Conservation (phyloP, 2,797 vertebrate species). For the Monodelphis domestica region DNA sequence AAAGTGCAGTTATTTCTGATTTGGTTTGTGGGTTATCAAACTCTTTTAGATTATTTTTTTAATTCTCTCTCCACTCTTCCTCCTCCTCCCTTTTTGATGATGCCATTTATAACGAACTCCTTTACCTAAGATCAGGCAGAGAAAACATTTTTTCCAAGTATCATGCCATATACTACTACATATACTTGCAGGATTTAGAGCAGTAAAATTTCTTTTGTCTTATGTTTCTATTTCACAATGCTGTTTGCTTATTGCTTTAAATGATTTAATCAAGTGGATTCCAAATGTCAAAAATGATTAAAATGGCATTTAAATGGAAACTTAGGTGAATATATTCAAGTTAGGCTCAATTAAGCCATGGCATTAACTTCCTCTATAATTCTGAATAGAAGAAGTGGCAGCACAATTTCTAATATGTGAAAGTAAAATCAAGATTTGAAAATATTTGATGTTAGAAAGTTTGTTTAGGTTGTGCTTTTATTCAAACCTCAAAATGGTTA, state of each 20-base stretch:
- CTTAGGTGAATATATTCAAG: not conserved
- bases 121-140: slow-evolving; percentile 10
- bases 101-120: not conserved
- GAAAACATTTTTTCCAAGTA: slow-evolving; percentile 5
- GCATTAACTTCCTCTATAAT: slow-evolving; percentile 26
- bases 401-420: not conserved
- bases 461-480: not conserved
- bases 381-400: slow-evolving; percentile 26
- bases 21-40: not conserved
- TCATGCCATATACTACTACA: not conserved
- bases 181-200: slow-evolving; percentile 4
- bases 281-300: slow-evolving; percentile 38
- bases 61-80: not conserved
- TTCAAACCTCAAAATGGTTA: not conserved
- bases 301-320: slow-evolving; percentile 33
- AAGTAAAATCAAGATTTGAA: slow-evolving; percentile 9
- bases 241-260: slow-evolving; percentile 49
- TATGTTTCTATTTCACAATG: slow-evolving; percentile 17
- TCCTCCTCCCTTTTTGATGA: not conserved
- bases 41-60: not conserved
- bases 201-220: not conserved
- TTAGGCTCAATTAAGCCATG: slow-evolving; percentile 43
- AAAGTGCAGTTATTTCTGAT: not conserved
- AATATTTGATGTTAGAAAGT: not conserved
- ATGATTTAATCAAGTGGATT: slow-evolving; percentile 36